phyloP scores from a whole-genome alignment of 2,888 invertebrate species.

The Leucoma salicis region DNA sequence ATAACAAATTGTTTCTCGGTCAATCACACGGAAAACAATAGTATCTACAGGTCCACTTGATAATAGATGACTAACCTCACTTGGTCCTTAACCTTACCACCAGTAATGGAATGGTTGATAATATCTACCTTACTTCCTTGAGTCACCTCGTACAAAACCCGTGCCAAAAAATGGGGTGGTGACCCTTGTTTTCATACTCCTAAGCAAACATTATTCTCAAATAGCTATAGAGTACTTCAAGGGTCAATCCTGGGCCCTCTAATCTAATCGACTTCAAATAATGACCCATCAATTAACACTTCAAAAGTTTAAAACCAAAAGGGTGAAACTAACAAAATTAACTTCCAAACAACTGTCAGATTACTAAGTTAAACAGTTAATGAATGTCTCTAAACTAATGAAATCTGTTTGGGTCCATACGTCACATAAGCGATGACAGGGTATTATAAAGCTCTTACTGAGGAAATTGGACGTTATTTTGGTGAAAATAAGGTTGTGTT shows the following conservation, averaged over 20 bases:
- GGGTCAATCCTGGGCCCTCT: constrained; percentile 9
- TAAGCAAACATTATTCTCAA: neutral
- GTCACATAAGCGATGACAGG: constrained; percentile 14
- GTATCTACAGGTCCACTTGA: too few species aligned
- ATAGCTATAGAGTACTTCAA: constrained; percentile 1
- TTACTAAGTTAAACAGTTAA: constrained; percentile 31
- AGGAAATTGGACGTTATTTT: constrained; percentile 3
- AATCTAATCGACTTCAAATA: constrained; percentile 14
- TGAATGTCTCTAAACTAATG: constrained; percentile 24
- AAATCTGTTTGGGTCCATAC: constrained; percentile 18
- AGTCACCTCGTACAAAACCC: too few species aligned
- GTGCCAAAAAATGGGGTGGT: too few species aligned
- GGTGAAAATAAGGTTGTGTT: constrained; percentile 2
- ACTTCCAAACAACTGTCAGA: constrained; percentile 22
- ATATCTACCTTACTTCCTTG: too few species aligned
- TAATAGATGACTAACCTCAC: too few species aligned
- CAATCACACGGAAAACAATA: too few species aligned
- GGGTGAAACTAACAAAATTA: constrained; percentile 27
- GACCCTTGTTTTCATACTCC: neutral
- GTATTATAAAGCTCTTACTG: constrained; percentile 10
- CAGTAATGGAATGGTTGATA: too few species aligned
- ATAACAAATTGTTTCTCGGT: too few species aligned
- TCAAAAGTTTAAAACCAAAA: constrained; percentile 22
- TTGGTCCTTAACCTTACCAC: too few species aligned
- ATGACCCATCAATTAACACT: constrained; percentile 24